These are phyloP conservation scores for Seira ritae DNA, from an alignment of 2,888 invertebrate genomes.

Conservation along the genomic window DNA sequence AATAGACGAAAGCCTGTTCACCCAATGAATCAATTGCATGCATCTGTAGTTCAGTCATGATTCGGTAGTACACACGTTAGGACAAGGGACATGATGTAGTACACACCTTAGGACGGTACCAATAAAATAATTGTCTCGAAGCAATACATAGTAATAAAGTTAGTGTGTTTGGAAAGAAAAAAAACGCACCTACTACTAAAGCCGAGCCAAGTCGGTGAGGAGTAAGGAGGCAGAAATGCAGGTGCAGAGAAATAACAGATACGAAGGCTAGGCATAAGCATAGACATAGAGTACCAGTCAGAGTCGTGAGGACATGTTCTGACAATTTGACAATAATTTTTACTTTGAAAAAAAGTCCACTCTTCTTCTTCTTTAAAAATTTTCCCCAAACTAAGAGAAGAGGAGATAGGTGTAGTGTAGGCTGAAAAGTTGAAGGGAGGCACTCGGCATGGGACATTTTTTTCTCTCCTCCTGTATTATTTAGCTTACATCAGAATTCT, in stretches of 20 bases:
- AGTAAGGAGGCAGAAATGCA: neutral
- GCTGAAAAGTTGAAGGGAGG: neutral
- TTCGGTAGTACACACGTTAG: too few relatives aligned
- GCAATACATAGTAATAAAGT: too few relatives aligned
- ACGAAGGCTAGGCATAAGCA: too few relatives aligned
- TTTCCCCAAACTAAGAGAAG: too few relatives aligned
- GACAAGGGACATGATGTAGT: too few relatives aligned
- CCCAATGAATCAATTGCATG: neutral
- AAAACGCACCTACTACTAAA: too few relatives aligned
- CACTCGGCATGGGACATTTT: neutral
- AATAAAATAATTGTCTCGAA: too few relatives aligned
- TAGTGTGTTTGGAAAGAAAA: too few relatives aligned
- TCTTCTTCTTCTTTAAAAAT: neutral
- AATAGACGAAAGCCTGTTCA: too few relatives aligned
- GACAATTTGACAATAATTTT: neutral
- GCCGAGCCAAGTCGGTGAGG: too few relatives aligned
- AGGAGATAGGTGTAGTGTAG: neutral
- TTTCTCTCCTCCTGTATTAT: neutral
- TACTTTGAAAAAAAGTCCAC: neutral
- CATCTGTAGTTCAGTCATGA: too few relatives aligned
- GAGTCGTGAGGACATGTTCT: neutral
- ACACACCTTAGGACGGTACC: too few relatives aligned
- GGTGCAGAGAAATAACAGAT: neutral
- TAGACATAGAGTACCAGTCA: neutral
- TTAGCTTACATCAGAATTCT: neutral